A percentile compares a stretch with the other conserved stretches of the same genome.
Evolutionary conservation across 2,797 vertebrate genomes (phyloP).

Genomic region (Neopelma chrysocephalum): DNA sequence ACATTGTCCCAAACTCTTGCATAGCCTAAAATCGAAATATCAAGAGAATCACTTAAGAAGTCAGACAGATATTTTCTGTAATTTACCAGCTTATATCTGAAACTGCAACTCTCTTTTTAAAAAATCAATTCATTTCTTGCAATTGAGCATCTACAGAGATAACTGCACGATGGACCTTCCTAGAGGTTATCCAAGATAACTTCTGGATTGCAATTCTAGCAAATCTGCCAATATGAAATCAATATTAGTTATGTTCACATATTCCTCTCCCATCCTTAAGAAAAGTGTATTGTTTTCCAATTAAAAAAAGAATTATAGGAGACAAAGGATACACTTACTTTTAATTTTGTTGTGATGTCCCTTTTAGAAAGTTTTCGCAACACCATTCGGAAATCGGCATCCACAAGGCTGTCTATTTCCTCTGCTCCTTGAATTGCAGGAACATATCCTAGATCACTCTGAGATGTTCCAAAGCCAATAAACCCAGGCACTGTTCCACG

Average conservation of each 20-base stretch:
- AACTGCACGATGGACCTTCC: neutral
- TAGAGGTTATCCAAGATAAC: neutral
- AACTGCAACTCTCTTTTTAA: neutral
- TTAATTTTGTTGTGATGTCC: conserved; percentile 92
- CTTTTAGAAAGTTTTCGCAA: conserved; percentile 95
- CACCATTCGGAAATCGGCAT: conserved; percentile 95
- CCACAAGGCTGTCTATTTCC: conserved; percentile 93
- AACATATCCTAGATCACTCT: conserved; percentile 89
- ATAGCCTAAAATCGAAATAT: conserved; percentile 83
- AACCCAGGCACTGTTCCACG: conserved; percentile 92
- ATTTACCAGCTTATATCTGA: neutral
- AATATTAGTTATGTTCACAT: neutral
- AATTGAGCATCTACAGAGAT: neutral
- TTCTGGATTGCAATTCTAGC: neutral
- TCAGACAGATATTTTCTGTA: neutral
- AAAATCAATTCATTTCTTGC: neutral
- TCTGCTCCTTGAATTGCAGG: conserved; percentile 94
- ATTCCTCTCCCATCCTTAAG: neutral
- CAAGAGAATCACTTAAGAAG: neutral
- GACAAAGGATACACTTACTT: conserved; percentile 75
- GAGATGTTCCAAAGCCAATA: conserved; percentile 88
- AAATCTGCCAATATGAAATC: neutral
- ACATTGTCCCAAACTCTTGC: conserved; percentile 96
- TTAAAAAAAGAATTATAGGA: fast-evolving
- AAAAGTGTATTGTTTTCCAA: neutral